Evolutionary conservation across 2,797 vertebrate species (phyloP).

Genomic region (Podarcis lilfordi): DNA sequence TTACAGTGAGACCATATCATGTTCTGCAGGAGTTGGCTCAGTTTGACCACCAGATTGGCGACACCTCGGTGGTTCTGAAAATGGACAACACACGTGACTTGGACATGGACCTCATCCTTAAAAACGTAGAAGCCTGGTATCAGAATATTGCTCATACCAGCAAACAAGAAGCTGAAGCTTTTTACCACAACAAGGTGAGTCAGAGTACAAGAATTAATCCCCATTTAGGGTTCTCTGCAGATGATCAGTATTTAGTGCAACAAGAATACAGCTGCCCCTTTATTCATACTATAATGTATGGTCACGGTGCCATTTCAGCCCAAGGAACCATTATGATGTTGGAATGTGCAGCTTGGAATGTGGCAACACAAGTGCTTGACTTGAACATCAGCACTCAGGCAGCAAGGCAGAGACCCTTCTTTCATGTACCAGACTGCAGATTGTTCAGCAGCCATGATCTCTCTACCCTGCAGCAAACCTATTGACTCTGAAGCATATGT

Average conservation of each 20-base stretch:
- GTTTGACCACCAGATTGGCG: not conserved
- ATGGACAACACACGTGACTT: slow-evolving; percentile 11
- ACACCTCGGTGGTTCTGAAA: slow-evolving; percentile 12
- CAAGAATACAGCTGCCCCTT: not conserved
- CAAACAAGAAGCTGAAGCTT: slow-evolving; percentile 45
- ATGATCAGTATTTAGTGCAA: too few species aligned
- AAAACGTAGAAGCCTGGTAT: slow-evolving; percentile 14
- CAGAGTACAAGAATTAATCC: not conserved
- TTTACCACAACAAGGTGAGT: slow-evolving; percentile 46
- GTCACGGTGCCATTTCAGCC: not conserved
- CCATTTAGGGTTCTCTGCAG: too few species aligned
- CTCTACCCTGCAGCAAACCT: too few species aligned
- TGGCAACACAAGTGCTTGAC: not conserved
- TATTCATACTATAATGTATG: too few species aligned
- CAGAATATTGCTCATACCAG: slow-evolving; percentile 11
- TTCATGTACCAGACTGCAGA: not conserved
- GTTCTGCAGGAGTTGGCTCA: slow-evolving; percentile 19
- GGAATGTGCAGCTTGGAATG: not conserved
- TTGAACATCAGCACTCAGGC: not conserved
- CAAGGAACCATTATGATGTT: not conserved
- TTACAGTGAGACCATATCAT: not conserved
- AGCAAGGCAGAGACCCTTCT: not conserved
- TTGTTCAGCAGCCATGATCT: not conserved
- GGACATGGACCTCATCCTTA: slow-evolving; percentile 4
- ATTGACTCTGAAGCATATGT: not conserved